Conservation (phyloP, 2,113 vertebrate species). For the Arizona elegans region DNA sequence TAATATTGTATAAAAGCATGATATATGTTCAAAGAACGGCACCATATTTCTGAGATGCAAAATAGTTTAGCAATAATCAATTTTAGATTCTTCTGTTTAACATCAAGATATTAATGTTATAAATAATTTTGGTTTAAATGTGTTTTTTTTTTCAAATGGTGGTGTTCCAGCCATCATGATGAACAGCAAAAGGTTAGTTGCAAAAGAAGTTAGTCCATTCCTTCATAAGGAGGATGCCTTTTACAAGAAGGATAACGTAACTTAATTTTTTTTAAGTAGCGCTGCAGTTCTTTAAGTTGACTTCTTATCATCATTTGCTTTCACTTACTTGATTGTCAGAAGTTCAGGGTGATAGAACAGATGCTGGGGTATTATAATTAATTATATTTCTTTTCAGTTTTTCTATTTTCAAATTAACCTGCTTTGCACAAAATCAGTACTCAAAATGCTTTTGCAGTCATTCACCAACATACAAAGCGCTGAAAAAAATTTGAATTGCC, state of each 20-base stretch:
- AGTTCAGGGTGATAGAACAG: background rate
- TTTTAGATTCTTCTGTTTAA: constrained; percentile 25
- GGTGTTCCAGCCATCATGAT: constrained; percentile 4
- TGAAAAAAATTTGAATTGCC: background rate
- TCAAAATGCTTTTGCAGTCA: background rate
- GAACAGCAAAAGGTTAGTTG: constrained; percentile 26
- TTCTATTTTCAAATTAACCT: background rate
- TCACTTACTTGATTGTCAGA: background rate
- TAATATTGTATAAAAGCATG: background rate
- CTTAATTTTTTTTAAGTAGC: constrained; percentile 7
- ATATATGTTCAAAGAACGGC: background rate
- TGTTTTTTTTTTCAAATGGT: background rate
- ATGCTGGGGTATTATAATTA: background rate
- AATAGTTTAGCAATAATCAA: constrained; percentile 21
- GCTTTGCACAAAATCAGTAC: background rate
- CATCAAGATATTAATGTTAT: constrained; percentile 27
- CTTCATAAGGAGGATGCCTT: constrained; percentile 29
- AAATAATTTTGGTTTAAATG: constrained; percentile 29
- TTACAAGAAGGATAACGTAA: constrained; percentile 10
- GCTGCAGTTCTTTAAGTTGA: background rate
- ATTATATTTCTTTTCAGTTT: background rate
- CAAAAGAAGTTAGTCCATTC: constrained; percentile 33
- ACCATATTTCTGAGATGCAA: constrained; percentile 14
- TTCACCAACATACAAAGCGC: background rate
- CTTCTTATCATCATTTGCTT: background rate